Percentiles rank a stretch among this genome's conserved stretches.
Evolutionary conservation across 2,888 invertebrate genomes (phyloP).

Genomic region (Achlya flavicornis): DNA sequence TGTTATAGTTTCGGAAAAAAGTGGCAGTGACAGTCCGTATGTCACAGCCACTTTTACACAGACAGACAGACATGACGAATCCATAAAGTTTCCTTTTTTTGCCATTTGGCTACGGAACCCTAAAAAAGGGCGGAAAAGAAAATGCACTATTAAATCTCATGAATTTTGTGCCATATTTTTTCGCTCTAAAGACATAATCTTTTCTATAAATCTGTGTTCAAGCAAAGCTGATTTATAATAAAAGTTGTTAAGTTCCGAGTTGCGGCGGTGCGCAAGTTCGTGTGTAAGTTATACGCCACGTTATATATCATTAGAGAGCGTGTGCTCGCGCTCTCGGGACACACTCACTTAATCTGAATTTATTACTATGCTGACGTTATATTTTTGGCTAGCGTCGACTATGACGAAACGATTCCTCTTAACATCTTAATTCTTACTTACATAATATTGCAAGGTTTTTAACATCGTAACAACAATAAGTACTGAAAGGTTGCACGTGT

Average conservation of each 20-base stretch:
- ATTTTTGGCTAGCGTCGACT: conserved; percentile 21
- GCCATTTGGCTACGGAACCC: too few relatives aligned
- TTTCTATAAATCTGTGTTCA: conserved; percentile 7
- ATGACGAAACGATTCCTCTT: conserved; percentile 23
- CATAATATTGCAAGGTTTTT: too few relatives aligned
- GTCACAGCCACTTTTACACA: too few relatives aligned
- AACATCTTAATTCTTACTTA: conserved; percentile 15
- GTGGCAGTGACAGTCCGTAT: too few relatives aligned
- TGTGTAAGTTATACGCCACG: conserved; percentile 27
- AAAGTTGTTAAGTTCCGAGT: conserved; percentile 11
- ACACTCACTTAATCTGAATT: conserved; percentile 33
- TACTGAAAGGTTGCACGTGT: too few relatives aligned
- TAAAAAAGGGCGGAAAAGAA: too few relatives aligned
- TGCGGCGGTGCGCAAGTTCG: conserved; percentile 17
- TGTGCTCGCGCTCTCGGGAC: conserved; percentile 9
- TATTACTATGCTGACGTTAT: conserved; percentile 25
- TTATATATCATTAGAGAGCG: conserved; percentile 34
- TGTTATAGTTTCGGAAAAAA: too few relatives aligned
- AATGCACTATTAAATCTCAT: too few relatives aligned
- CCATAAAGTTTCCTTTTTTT: too few relatives aligned
- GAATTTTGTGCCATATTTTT: too few relatives aligned
- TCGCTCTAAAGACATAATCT: background rate
- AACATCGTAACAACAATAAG: too few relatives aligned
- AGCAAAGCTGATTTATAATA: conserved; percentile 16
- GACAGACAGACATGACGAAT: too few relatives aligned